Evolutionary conservation across 2,797 vertebrate species (phyloP).

Genomic region (Selene dorsalis): DNA sequence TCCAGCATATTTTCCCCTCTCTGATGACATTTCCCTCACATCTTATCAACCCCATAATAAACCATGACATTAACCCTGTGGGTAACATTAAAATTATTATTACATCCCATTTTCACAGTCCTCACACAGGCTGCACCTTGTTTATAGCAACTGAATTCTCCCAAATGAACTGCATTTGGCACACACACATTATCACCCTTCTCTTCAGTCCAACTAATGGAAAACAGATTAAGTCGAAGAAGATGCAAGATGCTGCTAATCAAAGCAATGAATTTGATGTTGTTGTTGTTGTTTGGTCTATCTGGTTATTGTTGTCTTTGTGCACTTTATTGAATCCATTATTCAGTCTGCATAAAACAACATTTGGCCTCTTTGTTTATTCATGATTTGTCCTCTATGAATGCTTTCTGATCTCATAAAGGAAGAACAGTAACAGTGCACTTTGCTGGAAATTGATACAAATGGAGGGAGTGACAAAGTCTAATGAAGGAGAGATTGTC

Average conservation of each 20-base stretch:
- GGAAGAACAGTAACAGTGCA: neutral
- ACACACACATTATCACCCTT: constrained; percentile 7
- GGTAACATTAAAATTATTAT: neutral
- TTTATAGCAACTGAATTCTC: constrained; percentile 9
- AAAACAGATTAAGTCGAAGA: constrained; percentile 36
- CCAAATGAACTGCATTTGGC: constrained; percentile 27
- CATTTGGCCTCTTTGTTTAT: constrained; percentile 33
- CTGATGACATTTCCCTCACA: constrained; percentile 4
- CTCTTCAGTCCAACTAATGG: constrained; percentile 28
- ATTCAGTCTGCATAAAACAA: constrained; percentile 21
- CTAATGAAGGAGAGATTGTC: neutral
- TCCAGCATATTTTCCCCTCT: neutral
- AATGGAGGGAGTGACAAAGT: neutral
- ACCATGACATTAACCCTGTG: constrained; percentile 10
- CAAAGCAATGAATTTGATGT: constrained; percentile 16
- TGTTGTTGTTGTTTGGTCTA: constrained; percentile 28
- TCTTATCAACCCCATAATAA: constrained; percentile 10
- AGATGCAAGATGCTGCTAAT: constrained; percentile 27
- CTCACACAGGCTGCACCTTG: constrained; percentile 7
- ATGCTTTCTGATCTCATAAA: neutral
- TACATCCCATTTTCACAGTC: neutral
- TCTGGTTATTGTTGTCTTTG: constrained; percentile 38
- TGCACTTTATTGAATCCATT: constrained; percentile 21
- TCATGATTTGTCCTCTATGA: constrained; percentile 12
- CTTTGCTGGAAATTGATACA: neutral